These are phyloP conservation scores for Vombatus ursinus DNA, from an alignment of 2,113 vertebrate genomes.

Conservation along the genomic window DNA sequence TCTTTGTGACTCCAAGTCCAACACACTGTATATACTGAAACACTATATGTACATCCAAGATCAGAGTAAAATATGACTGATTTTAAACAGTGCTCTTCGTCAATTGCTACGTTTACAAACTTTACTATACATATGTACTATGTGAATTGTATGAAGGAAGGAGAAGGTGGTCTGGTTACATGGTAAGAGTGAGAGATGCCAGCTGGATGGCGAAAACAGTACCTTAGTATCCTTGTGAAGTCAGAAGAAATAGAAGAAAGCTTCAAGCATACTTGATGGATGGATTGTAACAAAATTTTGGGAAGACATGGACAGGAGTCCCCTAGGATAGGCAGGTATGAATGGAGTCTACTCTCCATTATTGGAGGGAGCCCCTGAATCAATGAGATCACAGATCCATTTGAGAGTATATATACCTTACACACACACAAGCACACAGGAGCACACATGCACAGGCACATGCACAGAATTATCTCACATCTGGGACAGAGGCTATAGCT, in stretches of 20 bases:
- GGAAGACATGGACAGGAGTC: not conserved
- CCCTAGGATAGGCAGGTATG: not conserved
- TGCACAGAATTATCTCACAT: not conserved
- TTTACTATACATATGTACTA: not conserved
- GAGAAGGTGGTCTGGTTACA: not conserved
- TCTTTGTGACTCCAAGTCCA: conserved; percentile 24
- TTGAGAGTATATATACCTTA: not conserved
- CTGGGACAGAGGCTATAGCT: not conserved
- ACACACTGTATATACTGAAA: not conserved
- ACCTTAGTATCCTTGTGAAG: not conserved
- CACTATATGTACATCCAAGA: not conserved
- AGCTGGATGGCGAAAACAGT: not conserved
- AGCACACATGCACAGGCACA: not conserved
- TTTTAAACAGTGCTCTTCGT: not conserved
- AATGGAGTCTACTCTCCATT: not conserved
- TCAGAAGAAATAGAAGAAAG: not conserved
- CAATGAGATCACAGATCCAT: not conserved
- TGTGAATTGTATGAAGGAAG: not conserved
- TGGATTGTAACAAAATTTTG: not conserved
- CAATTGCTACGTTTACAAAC: not conserved
- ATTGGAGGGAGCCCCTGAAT: not conserved
- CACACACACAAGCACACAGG: not conserved
- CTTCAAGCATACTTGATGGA: not conserved
- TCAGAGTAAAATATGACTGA: not conserved
- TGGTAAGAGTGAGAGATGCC: not conserved